Evolutionary conservation across 2,888 invertebrate genomes (phyloP).

Genomic region (Dascillus cervinus): DNA sequence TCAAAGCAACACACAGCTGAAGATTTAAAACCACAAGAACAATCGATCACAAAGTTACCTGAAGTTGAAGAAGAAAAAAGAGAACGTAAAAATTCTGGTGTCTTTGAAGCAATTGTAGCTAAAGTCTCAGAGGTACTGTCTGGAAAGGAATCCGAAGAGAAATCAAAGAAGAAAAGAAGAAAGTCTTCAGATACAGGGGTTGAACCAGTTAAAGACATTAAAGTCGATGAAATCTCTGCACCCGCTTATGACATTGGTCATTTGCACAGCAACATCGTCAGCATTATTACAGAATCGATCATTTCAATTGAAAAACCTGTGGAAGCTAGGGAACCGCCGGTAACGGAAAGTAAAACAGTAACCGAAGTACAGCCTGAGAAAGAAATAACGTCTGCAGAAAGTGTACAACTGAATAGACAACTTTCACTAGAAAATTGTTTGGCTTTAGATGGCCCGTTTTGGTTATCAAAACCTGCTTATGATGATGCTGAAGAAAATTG

Average conservation of each 20-base stretch:
- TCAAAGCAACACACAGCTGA: constrained; percentile 13
- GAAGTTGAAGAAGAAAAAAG: constrained; percentile 7
- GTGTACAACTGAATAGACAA: constrained; percentile 15
- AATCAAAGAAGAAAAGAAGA: constrained; percentile 12
- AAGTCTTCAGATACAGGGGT: neutral
- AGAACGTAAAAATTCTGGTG: constrained; percentile 22
- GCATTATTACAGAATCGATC: neutral
- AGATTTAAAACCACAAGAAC: constrained; percentile 3
- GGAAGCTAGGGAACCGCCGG: neutral
- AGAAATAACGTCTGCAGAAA: constrained; percentile 8
- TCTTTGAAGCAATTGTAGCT: constrained; percentile 28
- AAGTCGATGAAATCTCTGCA: constrained; percentile 22
- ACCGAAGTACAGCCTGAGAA: neutral
- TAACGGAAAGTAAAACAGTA: neutral
- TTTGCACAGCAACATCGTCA: neutral
- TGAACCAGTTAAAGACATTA: constrained; percentile 31
- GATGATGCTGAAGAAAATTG: constrained; percentile 60
- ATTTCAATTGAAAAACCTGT: neutral
- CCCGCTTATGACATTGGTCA: too few species aligned
- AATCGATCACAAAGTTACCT: neutral
- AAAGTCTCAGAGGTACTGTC: constrained; percentile 29
- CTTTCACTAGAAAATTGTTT: constrained; percentile 26
- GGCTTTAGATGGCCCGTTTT: constrained; percentile 47
- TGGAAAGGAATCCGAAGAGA: neutral
- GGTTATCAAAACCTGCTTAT: constrained; percentile 54